phyloP scores from a whole-genome alignment of 2,888 invertebrate species.

The Terebella lapidaria region DNA sequence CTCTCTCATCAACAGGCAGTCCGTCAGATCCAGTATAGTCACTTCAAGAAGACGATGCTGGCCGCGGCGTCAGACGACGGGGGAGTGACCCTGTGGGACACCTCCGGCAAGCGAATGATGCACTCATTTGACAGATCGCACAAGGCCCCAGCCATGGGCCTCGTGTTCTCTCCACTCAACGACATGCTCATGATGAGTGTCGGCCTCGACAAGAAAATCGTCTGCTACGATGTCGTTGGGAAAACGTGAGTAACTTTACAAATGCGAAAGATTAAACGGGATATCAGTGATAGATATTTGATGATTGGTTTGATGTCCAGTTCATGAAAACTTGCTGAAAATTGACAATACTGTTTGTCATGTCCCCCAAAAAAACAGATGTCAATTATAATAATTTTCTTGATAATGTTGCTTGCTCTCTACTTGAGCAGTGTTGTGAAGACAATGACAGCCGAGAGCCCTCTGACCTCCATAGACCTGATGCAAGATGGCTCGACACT shows the following conservation, averaged over 20 bases:
- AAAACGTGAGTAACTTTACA: conserved; percentile 37
- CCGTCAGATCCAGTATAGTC: conserved; percentile 43
- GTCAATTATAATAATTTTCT: no score
- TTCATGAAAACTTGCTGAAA: no score
- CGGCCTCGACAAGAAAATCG: conserved; percentile 53
- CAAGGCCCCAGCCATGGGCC: conserved; percentile 48
- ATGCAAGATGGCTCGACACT: conserved; percentile 45
- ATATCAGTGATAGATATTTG: no score
- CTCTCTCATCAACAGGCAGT: conserved; percentile 44
- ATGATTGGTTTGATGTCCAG: no score
- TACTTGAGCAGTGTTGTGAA: conserved; percentile 3
- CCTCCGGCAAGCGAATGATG: conserved; percentile 37
- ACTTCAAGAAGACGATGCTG: conserved; percentile 40
- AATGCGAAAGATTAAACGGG: neutral
- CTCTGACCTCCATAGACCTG: conserved; percentile 47
- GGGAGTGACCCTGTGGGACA: conserved; percentile 50
- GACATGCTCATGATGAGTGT: conserved; percentile 50
- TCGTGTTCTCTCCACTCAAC: conserved; percentile 55
- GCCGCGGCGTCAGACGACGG: conserved; percentile 50
- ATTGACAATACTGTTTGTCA: neutral
- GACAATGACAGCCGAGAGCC: conserved; percentile 40
- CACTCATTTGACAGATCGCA: conserved; percentile 45
- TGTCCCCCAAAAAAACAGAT: no score
- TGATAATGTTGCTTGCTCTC: no score
- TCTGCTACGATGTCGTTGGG: conserved; percentile 47